Percentiles rank a stretch among this genome's conserved stretches.
Evolutionary conservation across 1,140 invertebrate genomes (phyloP).

Genomic region (Telenomus remus): DNA sequence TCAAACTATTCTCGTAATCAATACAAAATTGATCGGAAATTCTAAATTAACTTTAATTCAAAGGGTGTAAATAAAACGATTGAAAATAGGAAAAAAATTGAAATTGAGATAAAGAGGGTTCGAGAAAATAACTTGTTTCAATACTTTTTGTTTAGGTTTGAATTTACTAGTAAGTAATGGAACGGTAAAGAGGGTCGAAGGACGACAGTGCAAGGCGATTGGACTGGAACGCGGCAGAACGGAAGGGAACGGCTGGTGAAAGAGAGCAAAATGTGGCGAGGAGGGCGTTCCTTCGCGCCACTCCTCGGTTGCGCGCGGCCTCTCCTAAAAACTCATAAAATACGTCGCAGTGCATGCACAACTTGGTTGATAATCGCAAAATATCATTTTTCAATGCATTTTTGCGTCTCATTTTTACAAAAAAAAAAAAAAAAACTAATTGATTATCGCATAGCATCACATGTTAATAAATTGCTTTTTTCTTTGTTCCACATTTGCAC

Average conservation of each 20-base stretch:
- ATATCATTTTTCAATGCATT: slow-evolving; percentile 37
- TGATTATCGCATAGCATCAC: too few species aligned
- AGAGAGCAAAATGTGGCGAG: slow-evolving; percentile 54
- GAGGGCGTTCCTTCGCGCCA: slow-evolving; percentile 71
- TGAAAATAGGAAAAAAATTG: too few species aligned
- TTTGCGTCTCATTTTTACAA: slow-evolving; percentile 5
- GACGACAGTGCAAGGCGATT: slow-evolving; percentile 47
- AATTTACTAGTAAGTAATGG: slow-evolving; percentile 65
- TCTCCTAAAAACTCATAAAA: slow-evolving; percentile 52
- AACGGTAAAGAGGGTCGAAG: slow-evolving; percentile 56
- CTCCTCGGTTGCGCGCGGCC: slow-evolving; percentile 61
- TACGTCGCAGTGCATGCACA: slow-evolving; percentile 32
- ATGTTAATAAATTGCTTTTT: slow-evolving; percentile 31
- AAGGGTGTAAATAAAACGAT: too few species aligned
- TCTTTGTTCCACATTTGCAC: slow-evolving; percentile 15
- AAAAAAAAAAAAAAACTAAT: too few species aligned
- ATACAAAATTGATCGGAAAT: too few species aligned
- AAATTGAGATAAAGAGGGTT: too few species aligned
- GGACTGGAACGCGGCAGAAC: slow-evolving; percentile 15
- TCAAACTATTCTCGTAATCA: too few species aligned
- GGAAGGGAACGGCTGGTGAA: slow-evolving; percentile 36
- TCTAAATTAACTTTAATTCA: too few species aligned
- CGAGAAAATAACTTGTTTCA: background rate
- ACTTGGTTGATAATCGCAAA: slow-evolving; percentile 32
- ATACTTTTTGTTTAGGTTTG: slow-evolving; percentile 17